Conservation (phyloP, 2,888 invertebrate genomes). For the Marronus borbonicus region DNA sequence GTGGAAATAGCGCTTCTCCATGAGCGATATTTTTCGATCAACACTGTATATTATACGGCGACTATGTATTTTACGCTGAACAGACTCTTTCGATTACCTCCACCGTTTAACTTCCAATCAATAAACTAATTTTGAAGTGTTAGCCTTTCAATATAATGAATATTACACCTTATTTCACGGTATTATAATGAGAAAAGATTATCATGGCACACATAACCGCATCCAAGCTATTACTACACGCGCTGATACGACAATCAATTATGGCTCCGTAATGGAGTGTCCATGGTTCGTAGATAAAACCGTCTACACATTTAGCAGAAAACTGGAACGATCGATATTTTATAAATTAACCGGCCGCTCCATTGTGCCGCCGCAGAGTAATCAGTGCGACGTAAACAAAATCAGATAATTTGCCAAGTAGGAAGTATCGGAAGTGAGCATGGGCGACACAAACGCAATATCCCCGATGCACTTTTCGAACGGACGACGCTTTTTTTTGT, state of each 20-base stretch:
- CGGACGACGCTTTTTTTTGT: not conserved
- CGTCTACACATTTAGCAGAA: not conserved
- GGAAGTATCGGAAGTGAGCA: slow-evolving; percentile 14
- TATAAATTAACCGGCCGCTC: slow-evolving; percentile 8
- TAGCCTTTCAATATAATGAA: too few relatives aligned
- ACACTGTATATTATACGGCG: too few relatives aligned
- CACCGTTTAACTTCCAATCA: too few relatives aligned
- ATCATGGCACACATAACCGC: too few relatives aligned
- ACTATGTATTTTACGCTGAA: too few relatives aligned
- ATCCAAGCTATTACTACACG: not conserved
- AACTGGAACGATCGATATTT: slow-evolving; percentile 26
- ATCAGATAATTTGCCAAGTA: slow-evolving; percentile 31
- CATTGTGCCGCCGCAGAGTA: not conserved
- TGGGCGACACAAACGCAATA: slow-evolving; percentile 4
- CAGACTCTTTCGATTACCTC: too few relatives aligned
- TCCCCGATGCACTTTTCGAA: slow-evolving; percentile 2
- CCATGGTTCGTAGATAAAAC: not conserved
- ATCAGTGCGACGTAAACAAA: slow-evolving; percentile 17
- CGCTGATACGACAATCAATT: not conserved
- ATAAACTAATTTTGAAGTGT: too few relatives aligned
- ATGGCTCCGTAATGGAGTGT: not conserved
- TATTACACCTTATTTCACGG: too few relatives aligned
- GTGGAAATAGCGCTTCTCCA: too few relatives aligned
- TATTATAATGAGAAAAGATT: too few relatives aligned
- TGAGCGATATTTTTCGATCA: too few relatives aligned